Conservation (phyloP, 2,888 invertebrate species). For the Eudasyphora cyanicolor region DNA sequence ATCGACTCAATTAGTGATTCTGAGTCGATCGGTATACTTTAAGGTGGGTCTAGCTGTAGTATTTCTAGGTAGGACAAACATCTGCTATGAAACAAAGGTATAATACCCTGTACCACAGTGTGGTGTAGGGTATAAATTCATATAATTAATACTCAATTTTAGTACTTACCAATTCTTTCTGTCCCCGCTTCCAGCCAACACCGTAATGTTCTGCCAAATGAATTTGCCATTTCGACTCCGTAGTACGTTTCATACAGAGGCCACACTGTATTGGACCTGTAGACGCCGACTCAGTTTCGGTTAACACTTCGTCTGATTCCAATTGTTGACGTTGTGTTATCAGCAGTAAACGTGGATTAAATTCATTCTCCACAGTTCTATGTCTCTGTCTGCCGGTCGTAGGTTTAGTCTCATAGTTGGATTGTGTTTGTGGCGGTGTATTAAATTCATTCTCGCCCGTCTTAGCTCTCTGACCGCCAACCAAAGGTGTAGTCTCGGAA, state of each 20-base stretch:
- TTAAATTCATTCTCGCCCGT: no score
- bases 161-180: conserved; percentile 70
- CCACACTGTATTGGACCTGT: conserved; percentile 73
- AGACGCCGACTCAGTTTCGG: conserved; percentile 39
- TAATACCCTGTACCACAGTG: no score
- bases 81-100: no score
- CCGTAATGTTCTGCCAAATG: conserved; percentile 77
- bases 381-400: neutral
- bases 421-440: neutral
- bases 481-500: no score
- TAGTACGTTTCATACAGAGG: conserved; percentile 72
- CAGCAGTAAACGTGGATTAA: conserved; percentile 73
- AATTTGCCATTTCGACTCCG: conserved; percentile 67
- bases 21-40: no score
- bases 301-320: conserved; percentile 69
- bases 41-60: no score
- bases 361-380: conserved; percentile 28
- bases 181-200: conserved; percentile 74
- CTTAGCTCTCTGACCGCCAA: no score
- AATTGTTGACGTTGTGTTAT: conserved; percentile 74
- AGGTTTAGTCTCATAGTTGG: neutral
- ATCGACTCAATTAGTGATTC: no score
- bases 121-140: no score
- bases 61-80: no score
- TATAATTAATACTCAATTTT: neutral